Evolutionary conservation across 1,140 invertebrate species (phyloP).

Genomic region (Drosophila malerkotliana): DNA sequence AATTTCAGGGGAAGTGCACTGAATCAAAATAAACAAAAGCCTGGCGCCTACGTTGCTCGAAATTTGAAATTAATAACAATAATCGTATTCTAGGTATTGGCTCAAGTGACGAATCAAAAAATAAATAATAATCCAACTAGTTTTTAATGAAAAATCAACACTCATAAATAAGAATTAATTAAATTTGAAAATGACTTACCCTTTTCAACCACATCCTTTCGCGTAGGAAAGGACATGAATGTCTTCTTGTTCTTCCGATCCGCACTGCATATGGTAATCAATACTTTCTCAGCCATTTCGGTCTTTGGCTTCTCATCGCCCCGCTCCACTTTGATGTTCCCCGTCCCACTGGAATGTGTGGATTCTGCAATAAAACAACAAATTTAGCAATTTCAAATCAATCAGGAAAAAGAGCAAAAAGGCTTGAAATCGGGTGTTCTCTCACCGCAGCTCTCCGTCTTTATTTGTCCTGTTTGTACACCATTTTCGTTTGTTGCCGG

Average conservation of each 20-base stretch:
- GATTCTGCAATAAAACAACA: conserved; percentile 19
- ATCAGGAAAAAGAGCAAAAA: neutral
- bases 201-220: conserved; percentile 75
- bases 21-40: too few species aligned
- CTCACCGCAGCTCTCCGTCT: conserved; percentile 61
- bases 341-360: conserved; percentile 50
- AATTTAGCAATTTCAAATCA: neutral
- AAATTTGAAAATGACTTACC: conserved; percentile 25
- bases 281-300: conserved; percentile 63
- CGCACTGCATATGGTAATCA: conserved; percentile 75
- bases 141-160: neutral
- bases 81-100: neutral
- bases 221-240: conserved; percentile 68
- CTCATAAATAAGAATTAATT: neutral
- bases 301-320: conserved; percentile 50
- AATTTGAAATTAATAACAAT: neutral
- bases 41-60: too few species aligned
- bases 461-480: conserved; percentile 75
- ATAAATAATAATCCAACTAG: neutral
- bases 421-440: conserved; percentile 3
- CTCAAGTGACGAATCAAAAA: neutral
- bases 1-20: too few species aligned
- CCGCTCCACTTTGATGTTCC: conserved; percentile 16
- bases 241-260: conserved; percentile 73
- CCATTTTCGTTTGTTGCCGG: conserved; percentile 72